These are phyloP conservation scores for Deroplatys truncata DNA, from an alignment of 2,888 invertebrate genomes.

Conservation along the genomic window DNA sequence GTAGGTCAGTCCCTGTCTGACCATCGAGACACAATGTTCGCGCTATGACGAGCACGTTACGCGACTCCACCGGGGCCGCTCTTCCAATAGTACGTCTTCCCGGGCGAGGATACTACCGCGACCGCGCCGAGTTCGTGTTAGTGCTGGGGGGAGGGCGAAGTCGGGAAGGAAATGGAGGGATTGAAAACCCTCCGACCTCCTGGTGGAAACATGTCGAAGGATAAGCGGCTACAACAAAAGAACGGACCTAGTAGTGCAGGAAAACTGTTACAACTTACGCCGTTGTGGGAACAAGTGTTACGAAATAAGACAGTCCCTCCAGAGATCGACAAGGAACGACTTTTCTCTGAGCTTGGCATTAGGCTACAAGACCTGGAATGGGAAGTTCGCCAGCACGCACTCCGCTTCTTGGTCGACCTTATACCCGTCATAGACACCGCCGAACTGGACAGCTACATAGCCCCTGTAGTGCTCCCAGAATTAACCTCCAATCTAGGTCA, in stretches of 20 bases:
- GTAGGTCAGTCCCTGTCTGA: background rate
- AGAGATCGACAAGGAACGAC: conserved; percentile 58
- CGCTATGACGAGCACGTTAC: background rate
- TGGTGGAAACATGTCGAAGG: conserved; percentile 2
- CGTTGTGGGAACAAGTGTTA: conserved; percentile 75
- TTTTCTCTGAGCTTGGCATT: conserved; percentile 68
- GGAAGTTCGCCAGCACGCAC: conserved; percentile 78
- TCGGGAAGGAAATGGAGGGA: conserved; percentile 24
- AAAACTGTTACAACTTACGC: conserved; percentile 56
- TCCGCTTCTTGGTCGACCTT: conserved; percentile 73
- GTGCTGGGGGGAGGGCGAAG: background rate
- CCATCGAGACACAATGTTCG: background rate
- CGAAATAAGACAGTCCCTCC: conserved; percentile 68
- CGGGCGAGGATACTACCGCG: too few relatives aligned
- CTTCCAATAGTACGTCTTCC: too few relatives aligned
- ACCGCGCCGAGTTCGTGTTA: too few relatives aligned
- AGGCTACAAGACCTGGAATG: conserved; percentile 74
- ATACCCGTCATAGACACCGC: conserved; percentile 64
- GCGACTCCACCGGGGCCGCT: too few relatives aligned
- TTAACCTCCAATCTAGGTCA: conserved; percentile 76
- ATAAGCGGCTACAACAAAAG: background rate
- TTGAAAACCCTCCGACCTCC: conserved; percentile 15
- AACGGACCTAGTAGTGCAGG: conserved; percentile 11
- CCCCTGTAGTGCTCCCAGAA: conserved; percentile 56
- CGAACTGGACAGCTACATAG: conserved; percentile 64